Base-by-base conservation (phyloP, 1,140 invertebrate species). In the Bombus pascuorum region DNA sequence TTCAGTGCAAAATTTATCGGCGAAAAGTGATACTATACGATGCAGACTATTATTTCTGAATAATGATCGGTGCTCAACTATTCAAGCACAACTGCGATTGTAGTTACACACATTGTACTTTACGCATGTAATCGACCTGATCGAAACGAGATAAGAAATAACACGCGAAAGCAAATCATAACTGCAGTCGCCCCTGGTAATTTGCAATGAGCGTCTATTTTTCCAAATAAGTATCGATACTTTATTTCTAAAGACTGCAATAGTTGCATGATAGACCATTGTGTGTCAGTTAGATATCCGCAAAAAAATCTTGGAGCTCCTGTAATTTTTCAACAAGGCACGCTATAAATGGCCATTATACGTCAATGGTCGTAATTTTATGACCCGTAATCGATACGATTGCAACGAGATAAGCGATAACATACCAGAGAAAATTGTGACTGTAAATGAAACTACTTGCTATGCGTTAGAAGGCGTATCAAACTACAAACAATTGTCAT, bases 111-210 rank as follows among this genome's bases (percentile, higher is more conserved):
- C 47, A 53, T 53, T 53, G 47, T 53, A 53, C 47, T 53, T 53
- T 6, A 18, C 47, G 47, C 47, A 2, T 22, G 47, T 81, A n/a
- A 77, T 76, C 68, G 44, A 86, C 70, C 68, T 80, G 70, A 77
- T 88, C 57, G 73, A 3, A 32, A 57, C 39, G 34, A 71, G 81
- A 83, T 88, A 81, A 84, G 74, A 28, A 75, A 47, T 9, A 75
- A 37, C 37, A 18, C 12, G 32, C 18, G 74, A 37, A 57, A 12
- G 25, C 74, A 75, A 75, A 75, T 75, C 47, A 75, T 37, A 75
- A 28, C 74, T 9, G 47, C 74, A 37, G 12, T 75, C 44, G 5
- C 68, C 37, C 4, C 10, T 28, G 28, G 37, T 39, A 32, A 71
- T n/a, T 71, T 6, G 12, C 68, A 71, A 12, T 34, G 68, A 70